phyloP scores from a whole-genome alignment of 1,140 invertebrate genomes.

The Drosophila ananassae region DNA sequence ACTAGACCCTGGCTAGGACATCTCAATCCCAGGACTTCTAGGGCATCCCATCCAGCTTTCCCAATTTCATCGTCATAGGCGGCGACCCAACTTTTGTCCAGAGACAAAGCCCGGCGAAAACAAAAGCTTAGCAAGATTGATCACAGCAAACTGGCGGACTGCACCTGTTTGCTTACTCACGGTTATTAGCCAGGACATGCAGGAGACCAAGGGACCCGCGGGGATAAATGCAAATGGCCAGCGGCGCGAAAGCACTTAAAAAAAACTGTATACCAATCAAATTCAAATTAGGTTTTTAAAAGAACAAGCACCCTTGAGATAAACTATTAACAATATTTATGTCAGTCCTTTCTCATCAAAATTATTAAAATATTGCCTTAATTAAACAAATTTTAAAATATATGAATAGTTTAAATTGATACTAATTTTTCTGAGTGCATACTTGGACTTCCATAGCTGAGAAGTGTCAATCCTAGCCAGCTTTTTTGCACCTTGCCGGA shows the following conservation, averaged over 20 bases:
- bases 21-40: constrained; percentile 73
- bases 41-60: constrained; percentile 44
- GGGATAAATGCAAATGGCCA: constrained; percentile 62
- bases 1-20: constrained; percentile 46
- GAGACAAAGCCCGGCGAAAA: constrained; percentile 78
- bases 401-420: background rate
- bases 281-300: no score
- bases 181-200: constrained; percentile 73
- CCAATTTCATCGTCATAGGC: background rate
- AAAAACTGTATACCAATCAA: background rate
- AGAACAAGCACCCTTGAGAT: no score
- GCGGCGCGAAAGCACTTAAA: constrained; percentile 2
- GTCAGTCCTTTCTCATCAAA: no score
- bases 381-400: background rate
- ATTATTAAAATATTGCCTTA: no score
- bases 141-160: constrained; percentile 56
- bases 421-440: background rate
- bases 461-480: constrained; percentile 47
- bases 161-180: constrained; percentile 80
- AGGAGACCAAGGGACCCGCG: constrained; percentile 14
- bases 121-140: constrained; percentile 82
- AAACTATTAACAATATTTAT: no score
- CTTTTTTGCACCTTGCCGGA: constrained; percentile 75
- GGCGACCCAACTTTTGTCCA: constrained; percentile 41
- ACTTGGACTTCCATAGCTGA: background rate